Evolutionary conservation across 2,888 invertebrate genomes (phyloP), one percentile per base, ranked within the genome.

Genomic region (Cistogaster globosa): DNA sequence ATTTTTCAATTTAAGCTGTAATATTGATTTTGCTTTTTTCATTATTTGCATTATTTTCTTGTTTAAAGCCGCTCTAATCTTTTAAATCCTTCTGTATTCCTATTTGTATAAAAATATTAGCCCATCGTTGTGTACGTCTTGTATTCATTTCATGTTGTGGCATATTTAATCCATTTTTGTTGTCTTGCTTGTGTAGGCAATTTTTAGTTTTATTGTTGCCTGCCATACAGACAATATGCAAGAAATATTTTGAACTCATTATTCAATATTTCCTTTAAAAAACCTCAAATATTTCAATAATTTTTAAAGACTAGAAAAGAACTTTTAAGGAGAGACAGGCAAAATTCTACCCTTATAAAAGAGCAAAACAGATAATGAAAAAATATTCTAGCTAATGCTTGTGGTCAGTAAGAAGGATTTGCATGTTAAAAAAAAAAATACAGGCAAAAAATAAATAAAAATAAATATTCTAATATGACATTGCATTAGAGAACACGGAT

Each of bases 11-110:
- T 48, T 9, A 57, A 48, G 45, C 51, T 51, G n/a, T n/a, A 36
- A n/a, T 72, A 79, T 79, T 51, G 65, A 71, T 71, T 69, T 76
- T 63, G 22, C 22, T 72, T 32, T 32, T 77, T 38, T 18, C 20
- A 62, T 58, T 77, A 60, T 67, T 55, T 65, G 51, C 68, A 55
- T n/a, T 32, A 32, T 67, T 32, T 53, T 42, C n/a, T 38, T 6
- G 32, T 65, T 62, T 68, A 63, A 83, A 83, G 78, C 78, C 48
- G 63, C 58, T 79, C 74, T 80, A 80, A 84, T 80, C 80, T 80
- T 71, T 80, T 32, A 80, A 84, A 72, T 62, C 79, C 12, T 72
- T 60, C 48, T 32, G n/a, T 60, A 12, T 55, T 65, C 20, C 38
- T 55, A 26, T 60, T 65, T 67, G 18, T 57, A n/a, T 12, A 71